Evolutionary conservation across 2,797 vertebrate species (phyloP).

Genomic region (Discoglossus pictus): DNA sequence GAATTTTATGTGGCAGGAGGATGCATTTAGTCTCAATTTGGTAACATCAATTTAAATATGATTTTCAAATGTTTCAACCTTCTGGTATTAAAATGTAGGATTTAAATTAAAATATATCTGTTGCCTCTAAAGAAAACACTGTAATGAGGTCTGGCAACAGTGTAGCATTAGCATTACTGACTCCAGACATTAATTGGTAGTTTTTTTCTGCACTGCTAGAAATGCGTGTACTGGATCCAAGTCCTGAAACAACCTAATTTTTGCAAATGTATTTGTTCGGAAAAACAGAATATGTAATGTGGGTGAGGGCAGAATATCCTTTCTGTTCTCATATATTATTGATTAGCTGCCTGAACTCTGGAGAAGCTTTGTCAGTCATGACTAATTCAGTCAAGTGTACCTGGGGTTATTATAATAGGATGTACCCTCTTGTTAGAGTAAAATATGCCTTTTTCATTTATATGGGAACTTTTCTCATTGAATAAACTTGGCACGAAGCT

Average conservation of each 20-base stretch:
- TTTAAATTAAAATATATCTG: conserved; percentile 37
- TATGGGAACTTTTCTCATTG: not conserved
- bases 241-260: conserved; percentile 41
- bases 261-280: conserved; percentile 44
- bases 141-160: conserved; percentile 46
- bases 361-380: conserved; percentile 24
- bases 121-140: conserved; percentile 29
- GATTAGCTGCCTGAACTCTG: conserved; percentile 33
- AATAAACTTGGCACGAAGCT: not conserved
- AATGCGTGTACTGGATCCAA: conserved; percentile 31
- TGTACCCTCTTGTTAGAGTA: conserved; percentile 6
- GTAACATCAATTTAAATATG: conserved; percentile 11
- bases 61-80: not conserved
- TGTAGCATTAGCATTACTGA: conserved; percentile 38
- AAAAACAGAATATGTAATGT: conserved; percentile 42
- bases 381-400: conserved; percentile 19
- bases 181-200: conserved; percentile 42
- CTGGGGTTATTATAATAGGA: conserved; percentile 19
- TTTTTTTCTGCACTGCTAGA: conserved; percentile 16
- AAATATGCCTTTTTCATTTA: not conserved
- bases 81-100: conserved; percentile 12
- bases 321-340: conserved; percentile 45
- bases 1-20: too few species aligned
- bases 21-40: not conserved
- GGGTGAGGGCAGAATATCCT: conserved; percentile 22